A percentile compares a stretch with the other conserved stretches of the same genome.
phyloP scores from a whole-genome alignment of 2,113 vertebrate species.

The Hoplias malabaricus region DNA sequence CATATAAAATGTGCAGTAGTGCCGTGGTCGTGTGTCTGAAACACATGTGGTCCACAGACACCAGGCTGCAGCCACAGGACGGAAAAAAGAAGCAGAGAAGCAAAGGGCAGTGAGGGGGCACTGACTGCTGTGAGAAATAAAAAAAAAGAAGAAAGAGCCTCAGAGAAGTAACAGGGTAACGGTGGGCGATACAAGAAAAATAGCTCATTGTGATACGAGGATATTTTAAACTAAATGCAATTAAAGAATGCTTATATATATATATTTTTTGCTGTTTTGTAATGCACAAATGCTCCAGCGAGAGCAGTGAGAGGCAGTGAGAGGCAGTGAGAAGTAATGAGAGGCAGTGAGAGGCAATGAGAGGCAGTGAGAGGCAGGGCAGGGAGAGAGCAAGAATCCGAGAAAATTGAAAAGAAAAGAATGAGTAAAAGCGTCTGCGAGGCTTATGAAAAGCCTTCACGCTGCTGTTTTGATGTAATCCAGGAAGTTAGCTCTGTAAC shows the following conservation, averaged over 20 bases:
- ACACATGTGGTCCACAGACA: conserved; percentile 17
- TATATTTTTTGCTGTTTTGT: no score
- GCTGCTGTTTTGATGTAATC: conserved; percentile 76
- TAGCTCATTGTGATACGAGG: neutral
- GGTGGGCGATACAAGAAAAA: neutral
- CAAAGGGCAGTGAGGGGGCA: neutral
- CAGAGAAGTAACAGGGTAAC: neutral
- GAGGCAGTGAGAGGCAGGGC: neutral
- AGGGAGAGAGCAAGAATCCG: conserved; percentile 7
- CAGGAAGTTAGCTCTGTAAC: conserved; percentile 82
- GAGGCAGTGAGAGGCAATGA: neutral
- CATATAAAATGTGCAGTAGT: conserved; percentile 10
- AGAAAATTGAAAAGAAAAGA: neutral
- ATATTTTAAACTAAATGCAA: no score
- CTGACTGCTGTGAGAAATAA: neutral
- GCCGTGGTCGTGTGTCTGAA: neutral
- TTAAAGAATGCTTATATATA: no score
- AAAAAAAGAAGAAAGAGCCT: neutral
- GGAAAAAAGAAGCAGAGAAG: neutral
- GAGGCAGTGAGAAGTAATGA: conserved; percentile 31
- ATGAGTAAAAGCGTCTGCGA: conserved; percentile 28
- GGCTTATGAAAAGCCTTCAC: conserved; percentile 48
- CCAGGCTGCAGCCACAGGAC: neutral
- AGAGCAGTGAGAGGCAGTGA: conserved; percentile 50
- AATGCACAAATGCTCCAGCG: no score